Evolutionary conservation across 1,140 invertebrate genomes (phyloP), one percentile per base, ranked within the genome.

Genomic region (Mya arenaria): DNA sequence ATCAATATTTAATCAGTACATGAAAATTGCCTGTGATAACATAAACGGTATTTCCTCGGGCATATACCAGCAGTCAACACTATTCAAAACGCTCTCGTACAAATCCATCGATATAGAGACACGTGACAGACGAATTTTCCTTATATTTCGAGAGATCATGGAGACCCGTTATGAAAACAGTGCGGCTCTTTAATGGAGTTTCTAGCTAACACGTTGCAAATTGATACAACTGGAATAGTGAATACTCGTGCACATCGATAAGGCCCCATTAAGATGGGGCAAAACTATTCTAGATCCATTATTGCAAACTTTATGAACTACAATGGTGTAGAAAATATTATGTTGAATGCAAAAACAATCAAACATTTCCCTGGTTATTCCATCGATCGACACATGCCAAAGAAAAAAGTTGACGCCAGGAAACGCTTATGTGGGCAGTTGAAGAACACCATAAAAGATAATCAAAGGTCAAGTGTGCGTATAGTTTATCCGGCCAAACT

Each of bases 21-120:
- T 60, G 58, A 60, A 60, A 60, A 10, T 60, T 10, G 58, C 58
- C 25, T 60, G 58, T 25, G 28, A 32, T 10, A 66, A 66, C 13
- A 66, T 66, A n/a, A 25, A 36, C 32, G 15, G 23, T 30, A 34
- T 34, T 28, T n/a, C 25, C 10, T 15, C 13, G 13, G 32, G 25
- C 13, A 66, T 32, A 66, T 30, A 66, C 32, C 8, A 25, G 34
- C 63, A 66, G 34, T 66, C 63, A 17, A 34, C 5, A 5, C 32
- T 66, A 5, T 32, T 66, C 13, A 66, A 66, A 36, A 66, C 63
- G 13, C 32, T 66, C 25, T 25, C 63, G 10, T 66, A 66, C 63
- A 66, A 66, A 66, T 66, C 23, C 32, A 66, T 66, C 13, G 63
- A 66, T 66, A 15, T 66, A 5, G 63, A 66, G 32, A 32, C 63